Evolutionary conservation across 2,888 invertebrate species (phyloP).

Genomic region (Zaprionus obscuricornis): DNA sequence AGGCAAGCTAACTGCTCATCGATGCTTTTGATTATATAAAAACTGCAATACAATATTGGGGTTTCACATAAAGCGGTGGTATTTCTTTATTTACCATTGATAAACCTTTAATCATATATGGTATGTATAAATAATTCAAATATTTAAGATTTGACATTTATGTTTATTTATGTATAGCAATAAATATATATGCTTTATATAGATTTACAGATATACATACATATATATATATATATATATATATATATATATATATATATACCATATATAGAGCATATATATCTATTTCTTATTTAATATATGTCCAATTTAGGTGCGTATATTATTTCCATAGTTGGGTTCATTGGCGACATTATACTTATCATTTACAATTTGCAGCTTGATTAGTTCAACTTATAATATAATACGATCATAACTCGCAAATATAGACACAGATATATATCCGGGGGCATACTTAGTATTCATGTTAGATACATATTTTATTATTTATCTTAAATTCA

Average conservation of each 20-base stretch:
- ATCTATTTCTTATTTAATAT: conserved; percentile 13
- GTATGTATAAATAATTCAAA: conserved; percentile 76
- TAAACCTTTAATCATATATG: conserved; percentile 75
- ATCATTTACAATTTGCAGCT: conserved; percentile 58
- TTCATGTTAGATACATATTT: conserved; percentile 27
- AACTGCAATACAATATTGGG: conserved; percentile 37
- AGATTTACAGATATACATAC: conserved; percentile 26
- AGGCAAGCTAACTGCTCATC: no score
- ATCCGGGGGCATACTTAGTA: conserved; percentile 55
- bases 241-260: conserved; percentile 28
- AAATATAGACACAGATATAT: conserved; percentile 27
- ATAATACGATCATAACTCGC: conserved; percentile 29
- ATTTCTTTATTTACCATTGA: conserved; percentile 82
- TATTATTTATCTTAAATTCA: conserved; percentile 44
- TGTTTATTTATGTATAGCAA: conserved; percentile 44
- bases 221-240: conserved; percentile 45
- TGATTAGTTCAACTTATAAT: conserved; percentile 53
- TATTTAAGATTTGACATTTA: conserved; percentile 60
- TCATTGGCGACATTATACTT: conserved; percentile 48
- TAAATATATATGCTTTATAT: conserved; percentile 54
- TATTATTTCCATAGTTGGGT: conserved; percentile 38
- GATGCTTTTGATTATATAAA: conserved; percentile 6
- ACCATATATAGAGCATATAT: no score
- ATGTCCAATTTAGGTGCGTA: conserved; percentile 32
- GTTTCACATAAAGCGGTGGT: conserved; percentile 83